A percentile compares a stretch with the other conserved stretches of the same genome.
Conservation (phyloP, 2,113 vertebrate genomes). For the Campylorhamphus procurvoides region DNA sequence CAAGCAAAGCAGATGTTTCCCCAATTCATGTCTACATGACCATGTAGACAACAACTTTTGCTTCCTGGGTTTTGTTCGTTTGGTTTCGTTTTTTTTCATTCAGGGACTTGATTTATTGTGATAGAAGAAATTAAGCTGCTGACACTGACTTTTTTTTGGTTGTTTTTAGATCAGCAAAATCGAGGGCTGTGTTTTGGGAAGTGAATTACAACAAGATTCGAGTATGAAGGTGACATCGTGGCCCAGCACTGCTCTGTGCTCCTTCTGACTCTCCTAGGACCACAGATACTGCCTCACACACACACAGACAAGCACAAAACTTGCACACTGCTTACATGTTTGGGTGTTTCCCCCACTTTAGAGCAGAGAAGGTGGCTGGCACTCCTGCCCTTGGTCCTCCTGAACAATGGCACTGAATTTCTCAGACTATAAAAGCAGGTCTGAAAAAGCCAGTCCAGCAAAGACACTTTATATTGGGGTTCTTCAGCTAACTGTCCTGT, state of each 20-base stretch:
- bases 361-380: neutral
- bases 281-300: neutral
- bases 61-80: neutral
- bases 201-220: neutral
- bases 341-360: neutral
- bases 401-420: neutral
- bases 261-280: neutral
- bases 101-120: neutral
- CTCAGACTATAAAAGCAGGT: neutral
- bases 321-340: neutral
- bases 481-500: neutral
- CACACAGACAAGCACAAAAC: neutral
- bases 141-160: rapidly evolving
- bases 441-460: neutral
- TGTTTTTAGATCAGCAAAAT: neutral
- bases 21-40: neutral
- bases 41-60: neutral
- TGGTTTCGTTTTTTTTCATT: too few species aligned
- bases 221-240: neutral
- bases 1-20: neutral
- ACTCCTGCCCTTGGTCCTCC: neutral
- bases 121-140: neutral
- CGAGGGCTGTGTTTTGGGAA: neutral
- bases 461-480: neutral
- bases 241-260: neutral